Base-by-base conservation (phyloP, 1,140 invertebrate species). In the Lerema accius region DNA sequence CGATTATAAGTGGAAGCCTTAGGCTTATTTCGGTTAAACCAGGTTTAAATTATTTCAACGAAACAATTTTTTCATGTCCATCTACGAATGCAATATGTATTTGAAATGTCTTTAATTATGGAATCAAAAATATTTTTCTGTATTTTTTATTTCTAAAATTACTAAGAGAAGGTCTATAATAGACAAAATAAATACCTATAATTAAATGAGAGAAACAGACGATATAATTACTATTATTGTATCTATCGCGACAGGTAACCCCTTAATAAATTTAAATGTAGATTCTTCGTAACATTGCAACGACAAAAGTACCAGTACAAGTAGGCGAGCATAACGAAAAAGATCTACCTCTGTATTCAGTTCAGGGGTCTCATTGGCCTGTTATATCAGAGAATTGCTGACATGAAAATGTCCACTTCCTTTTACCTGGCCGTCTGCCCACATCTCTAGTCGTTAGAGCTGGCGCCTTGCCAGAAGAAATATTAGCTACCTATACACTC, bases 401-500 rank as follows among this genome's bases (percentile, higher is more conserved):
- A 67, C 63, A 43, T 69, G 46, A 78, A 78, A 73, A 69, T 62
- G 53, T 63, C 51, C 60, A 68, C 58, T 56, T 73, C 62, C 69
- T 62, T 67, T 73, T 80, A 78, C 70, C 75, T 80, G 76, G 78
- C 72, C 63, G 26, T 42, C 39, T 73, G 76, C 76, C 74, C 65
- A 73, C 13, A 64, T 67, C 63, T 51, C 67, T 58, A 28, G 60
- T 53, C 49, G 60, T 11, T 67, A 45, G 48, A 66, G 49, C 63
- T 80, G 76, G 76, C 72, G 32, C 26, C 39, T 49, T 39, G 68
- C 80, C 80, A 83, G 60, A 67, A 64, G 65, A 74, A 78, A 80
- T 74, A 71, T 77, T 71, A 76, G 68, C 71, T 69, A 63, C 59
- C 70, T 63, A 46, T 65, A 76, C 60, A 72, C 69, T 73, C 70